Evolutionary conservation across 2,113 vertebrate species (phyloP).

Genomic region (Lipotes vexillifer): DNA sequence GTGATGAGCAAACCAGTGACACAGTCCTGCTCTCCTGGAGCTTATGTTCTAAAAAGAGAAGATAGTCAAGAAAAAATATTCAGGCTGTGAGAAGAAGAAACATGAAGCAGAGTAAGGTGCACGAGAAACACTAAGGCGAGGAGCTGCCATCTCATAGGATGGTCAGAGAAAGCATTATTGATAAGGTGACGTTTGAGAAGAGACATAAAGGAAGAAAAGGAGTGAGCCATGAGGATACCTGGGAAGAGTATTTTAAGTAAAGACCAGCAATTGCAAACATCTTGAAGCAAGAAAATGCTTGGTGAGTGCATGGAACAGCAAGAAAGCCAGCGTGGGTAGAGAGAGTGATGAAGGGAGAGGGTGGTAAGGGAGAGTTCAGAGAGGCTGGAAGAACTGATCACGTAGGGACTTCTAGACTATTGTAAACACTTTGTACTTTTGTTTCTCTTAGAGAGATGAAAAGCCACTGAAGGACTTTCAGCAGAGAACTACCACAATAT

Average conservation of each 20-base stretch:
- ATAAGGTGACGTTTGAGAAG: background rate
- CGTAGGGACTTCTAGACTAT: background rate
- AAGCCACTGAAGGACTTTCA: background rate
- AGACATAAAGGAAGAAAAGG: background rate
- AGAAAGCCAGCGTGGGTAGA: background rate
- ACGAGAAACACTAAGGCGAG: background rate
- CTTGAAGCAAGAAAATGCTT: background rate
- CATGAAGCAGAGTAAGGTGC: background rate
- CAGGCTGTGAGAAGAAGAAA: background rate
- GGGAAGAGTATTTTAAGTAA: background rate
- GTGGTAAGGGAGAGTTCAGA: background rate
- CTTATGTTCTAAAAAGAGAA: background rate
- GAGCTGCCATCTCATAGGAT: background rate
- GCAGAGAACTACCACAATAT: background rate
- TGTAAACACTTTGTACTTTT: background rate
- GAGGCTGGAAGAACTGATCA: background rate
- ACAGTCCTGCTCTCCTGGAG: background rate
- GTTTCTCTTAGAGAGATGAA: background rate
- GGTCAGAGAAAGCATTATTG: background rate
- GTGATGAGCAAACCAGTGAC: background rate
- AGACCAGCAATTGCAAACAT: background rate
- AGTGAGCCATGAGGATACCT: background rate
- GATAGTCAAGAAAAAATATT: background rate
- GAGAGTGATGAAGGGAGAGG: background rate
- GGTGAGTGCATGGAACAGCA: background rate